Conservation (phyloP, 2,113 vertebrate genomes). For the Sturnus vulgaris region DNA sequence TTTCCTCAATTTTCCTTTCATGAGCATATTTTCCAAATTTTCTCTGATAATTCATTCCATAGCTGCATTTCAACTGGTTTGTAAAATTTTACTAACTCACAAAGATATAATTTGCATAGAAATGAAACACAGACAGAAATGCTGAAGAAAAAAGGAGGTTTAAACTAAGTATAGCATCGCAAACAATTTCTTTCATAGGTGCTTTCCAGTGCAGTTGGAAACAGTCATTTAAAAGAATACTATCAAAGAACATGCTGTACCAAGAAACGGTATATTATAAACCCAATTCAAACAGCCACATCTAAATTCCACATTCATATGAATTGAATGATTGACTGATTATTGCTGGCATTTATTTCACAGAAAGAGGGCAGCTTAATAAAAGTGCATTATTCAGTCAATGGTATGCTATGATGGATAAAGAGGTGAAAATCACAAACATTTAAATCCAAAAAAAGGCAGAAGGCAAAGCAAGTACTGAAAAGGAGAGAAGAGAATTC, state of each 20-base stretch:
- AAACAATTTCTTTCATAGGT: constrained; percentile 64
- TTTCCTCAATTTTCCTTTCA: constrained; percentile 52
- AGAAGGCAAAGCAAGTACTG: constrained; percentile 31
- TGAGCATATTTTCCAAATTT: constrained; percentile 50
- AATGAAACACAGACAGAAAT: constrained; percentile 57
- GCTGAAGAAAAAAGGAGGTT: constrained; percentile 29
- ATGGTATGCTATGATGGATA: constrained; percentile 37
- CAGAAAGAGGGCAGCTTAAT: constrained; percentile 54
- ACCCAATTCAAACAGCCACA: constrained; percentile 46
- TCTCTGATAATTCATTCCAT: constrained; percentile 31
- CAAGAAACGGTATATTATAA: constrained; percentile 48
- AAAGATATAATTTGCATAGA: constrained; percentile 65
- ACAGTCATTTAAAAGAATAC: constrained; percentile 57
- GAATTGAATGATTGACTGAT: constrained; percentile 67
- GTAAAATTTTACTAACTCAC: constrained; percentile 56
- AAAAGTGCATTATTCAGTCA: constrained; percentile 61
- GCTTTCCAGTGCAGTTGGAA: constrained; percentile 62
- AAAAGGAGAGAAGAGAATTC: constrained; percentile 9
- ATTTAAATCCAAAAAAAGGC: constrained; percentile 55
- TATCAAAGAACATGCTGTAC: constrained; percentile 59
- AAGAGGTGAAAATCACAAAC: constrained; percentile 64
- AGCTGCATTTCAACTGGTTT: constrained; percentile 44
- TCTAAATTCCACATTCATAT: constrained; percentile 62
- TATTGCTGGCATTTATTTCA: constrained; percentile 65
- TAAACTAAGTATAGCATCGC: constrained; percentile 46